A percentile compares a stretch with the other conserved stretches of the same genome.
These are phyloP conservation scores for Oligia strigilis DNA, from an alignment of 2,888 invertebrate species.

Conservation along the genomic window DNA sequence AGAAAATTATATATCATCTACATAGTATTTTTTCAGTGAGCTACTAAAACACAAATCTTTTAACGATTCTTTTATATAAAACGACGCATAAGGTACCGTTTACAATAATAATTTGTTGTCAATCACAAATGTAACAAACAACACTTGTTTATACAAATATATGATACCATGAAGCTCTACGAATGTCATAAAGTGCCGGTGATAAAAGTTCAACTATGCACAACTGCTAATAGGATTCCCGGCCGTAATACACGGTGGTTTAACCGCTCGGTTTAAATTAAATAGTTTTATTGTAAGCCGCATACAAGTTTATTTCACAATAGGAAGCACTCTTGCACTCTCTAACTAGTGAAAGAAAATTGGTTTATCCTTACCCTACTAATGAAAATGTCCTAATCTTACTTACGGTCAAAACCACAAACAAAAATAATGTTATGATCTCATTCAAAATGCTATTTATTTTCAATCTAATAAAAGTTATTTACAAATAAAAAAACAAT, in stretches of 20 bases:
- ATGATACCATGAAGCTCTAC: conserved; percentile 28
- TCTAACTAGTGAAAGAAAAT: no score
- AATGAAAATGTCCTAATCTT: background rate
- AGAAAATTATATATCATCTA: background rate
- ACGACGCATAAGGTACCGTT: no score
- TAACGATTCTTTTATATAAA: background rate
- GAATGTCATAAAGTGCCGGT: conserved; percentile 37
- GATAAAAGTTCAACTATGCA: conserved; percentile 54
- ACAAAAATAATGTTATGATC: background rate
- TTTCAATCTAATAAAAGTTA: background rate
- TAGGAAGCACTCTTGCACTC: background rate
- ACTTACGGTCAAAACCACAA: background rate
- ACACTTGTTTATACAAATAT: conserved; percentile 4
- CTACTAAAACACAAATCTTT: background rate
- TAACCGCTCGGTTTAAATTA: conserved; percentile 41
- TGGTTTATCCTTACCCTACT: background rate
- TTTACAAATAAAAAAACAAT: conserved; percentile 12
- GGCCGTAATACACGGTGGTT: conserved; percentile 9
- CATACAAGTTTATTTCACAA: background rate
- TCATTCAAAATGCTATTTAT: background rate
- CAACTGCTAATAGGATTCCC: conserved; percentile 53
- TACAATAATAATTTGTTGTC: background rate
- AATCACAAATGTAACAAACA: conserved; percentile 5
- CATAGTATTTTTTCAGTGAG: background rate
- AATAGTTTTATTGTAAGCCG: conserved; percentile 28